A percentile compares a stretch with the other conserved stretches of the same genome.
phyloP scores from a whole-genome alignment of 2,888 invertebrate species.

The Morinoia aosen region DNA sequence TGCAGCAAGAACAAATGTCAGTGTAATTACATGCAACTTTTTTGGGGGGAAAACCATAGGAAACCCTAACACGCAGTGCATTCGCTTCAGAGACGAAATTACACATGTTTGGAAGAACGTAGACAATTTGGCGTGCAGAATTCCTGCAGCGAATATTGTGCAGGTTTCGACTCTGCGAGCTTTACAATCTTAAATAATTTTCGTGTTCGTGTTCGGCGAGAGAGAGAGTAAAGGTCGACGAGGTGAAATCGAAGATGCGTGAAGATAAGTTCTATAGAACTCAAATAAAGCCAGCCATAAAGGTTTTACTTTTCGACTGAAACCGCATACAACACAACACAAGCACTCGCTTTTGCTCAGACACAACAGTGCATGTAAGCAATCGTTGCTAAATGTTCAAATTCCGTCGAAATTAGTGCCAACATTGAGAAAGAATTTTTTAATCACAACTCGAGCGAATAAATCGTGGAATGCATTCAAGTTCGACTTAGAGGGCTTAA shows the following conservation, averaged over 20 bases:
- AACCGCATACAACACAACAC: neutral
- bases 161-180: neutral
- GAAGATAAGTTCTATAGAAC: neutral
- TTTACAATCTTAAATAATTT: neutral
- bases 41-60: too few species aligned
- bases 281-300: neutral
- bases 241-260: neutral
- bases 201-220: neutral
- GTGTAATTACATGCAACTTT: too few species aligned
- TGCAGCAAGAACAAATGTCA: too few species aligned
- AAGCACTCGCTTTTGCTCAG: neutral
- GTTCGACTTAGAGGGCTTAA: neutral
- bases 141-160: neutral
- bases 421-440: neutral
- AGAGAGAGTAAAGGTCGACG: neutral
- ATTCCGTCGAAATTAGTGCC: neutral
- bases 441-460: neutral
- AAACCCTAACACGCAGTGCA: too few species aligned
- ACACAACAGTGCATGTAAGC: neutral
- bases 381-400: neutral
- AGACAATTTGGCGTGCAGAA: neutral
- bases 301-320: neutral
- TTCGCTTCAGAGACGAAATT: neutral
- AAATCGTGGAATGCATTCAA: neutral
- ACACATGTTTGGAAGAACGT: neutral